Base-by-base conservation (phyloP, 2,888 invertebrate species). In the Sphaerophoria taeniata region DNA sequence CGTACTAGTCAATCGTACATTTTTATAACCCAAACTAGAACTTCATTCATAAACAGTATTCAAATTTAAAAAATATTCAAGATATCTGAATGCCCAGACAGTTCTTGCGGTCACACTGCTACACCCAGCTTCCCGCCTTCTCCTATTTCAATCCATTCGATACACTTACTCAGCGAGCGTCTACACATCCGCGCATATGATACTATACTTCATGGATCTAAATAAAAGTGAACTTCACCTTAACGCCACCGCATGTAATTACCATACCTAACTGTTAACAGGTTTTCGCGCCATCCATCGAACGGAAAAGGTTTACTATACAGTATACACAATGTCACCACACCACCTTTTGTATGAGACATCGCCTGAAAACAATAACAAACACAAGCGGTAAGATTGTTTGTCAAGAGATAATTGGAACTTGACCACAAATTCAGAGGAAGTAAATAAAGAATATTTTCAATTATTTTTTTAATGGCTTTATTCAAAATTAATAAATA, bases 401-500 rank as follows among this genome's bases (percentile, higher is more conserved):
- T 24, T 24, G 24, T 24, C 24, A 24, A 24, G 24, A 24, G 24
- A 24, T 24, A 24, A 24, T 24, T 24, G 24, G 24, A 24, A 24
- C 24, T 24, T 24, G 24, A 24, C 24, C 24, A 24, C 24, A 24
- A 24, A 24, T 24, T 24, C 24, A 24, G 24, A 24, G 24, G 24
- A 24, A 24, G 9, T 9, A 43, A 43, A 7, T 11, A 43, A 43
- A 53, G 56, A 65, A 43, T 0, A 0, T 12, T 36, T 60, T 45
- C 0, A 5, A 58, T 71, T 71, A 74, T 84, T 65, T 72, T 72
- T 76, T 60, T n/a, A 61, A 65, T 63, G 31, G 61, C 73, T 85
- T 85, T 73, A 85, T 85, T 85, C 65, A 77, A 85, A 72, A 81
- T 70, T 85, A 85, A 85, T 81, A 85, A 85, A 85, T 85, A 85